phyloP scores from a whole-genome alignment of 2,113 vertebrate genomes.

The Thamnophis sirtalis region DNA sequence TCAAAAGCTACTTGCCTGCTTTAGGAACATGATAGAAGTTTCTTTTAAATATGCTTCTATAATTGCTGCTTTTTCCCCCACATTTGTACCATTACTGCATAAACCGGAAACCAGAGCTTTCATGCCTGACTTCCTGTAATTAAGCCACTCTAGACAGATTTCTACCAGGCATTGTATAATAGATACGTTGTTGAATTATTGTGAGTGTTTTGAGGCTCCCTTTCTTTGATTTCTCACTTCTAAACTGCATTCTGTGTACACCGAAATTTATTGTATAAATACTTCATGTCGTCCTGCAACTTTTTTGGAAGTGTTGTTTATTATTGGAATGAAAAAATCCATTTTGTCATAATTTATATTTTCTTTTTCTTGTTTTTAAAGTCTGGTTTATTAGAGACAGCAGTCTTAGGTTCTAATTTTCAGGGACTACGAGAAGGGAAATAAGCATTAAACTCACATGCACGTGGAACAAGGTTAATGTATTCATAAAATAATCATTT shows the following conservation, averaged over 20 bases:
- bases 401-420: background rate
- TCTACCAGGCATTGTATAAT: constrained; percentile 55
- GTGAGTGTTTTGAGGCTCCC: constrained; percentile 27
- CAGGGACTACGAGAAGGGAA: background rate
- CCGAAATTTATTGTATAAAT: constrained; percentile 15
- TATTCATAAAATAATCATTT: background rate
- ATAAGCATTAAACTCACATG: background rate
- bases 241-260: constrained; percentile 23
- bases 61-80: constrained; percentile 33
- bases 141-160: constrained; percentile 75
- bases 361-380: background rate
- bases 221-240: constrained; percentile 5
- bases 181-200: constrained; percentile 51
- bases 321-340: background rate
- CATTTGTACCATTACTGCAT: constrained; percentile 53
- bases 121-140: constrained; percentile 93
- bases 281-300: background rate
- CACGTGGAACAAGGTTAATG: background rate
- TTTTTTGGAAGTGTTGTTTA: background rate
- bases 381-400: background rate
- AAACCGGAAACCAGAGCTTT: constrained; percentile 83
- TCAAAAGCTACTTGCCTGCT: background rate
- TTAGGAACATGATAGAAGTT: background rate
- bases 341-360: background rate
- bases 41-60: constrained; percentile 37